Evolutionary conservation across 2,113 vertebrate species (phyloP).

Genomic region (Elachura formosa): DNA sequence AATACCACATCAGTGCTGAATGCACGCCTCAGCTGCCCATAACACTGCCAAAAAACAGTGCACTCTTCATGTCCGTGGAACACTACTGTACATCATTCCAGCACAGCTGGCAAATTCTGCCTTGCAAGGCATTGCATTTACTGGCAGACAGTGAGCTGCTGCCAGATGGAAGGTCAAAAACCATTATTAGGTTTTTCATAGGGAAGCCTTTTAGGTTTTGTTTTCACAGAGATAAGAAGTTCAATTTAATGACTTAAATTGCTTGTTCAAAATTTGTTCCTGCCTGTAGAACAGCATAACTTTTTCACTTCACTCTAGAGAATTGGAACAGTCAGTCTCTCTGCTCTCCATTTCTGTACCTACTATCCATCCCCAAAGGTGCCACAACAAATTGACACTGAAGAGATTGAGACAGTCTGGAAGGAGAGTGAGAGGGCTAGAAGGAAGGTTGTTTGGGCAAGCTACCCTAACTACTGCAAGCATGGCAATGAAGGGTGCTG

Average conservation of each 20-base stretch:
- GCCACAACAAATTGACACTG: neutral
- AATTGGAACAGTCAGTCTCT: neutral
- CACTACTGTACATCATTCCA: neutral
- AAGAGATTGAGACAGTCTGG: neutral
- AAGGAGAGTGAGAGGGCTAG: neutral
- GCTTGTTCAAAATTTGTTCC: neutral
- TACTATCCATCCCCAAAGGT: neutral
- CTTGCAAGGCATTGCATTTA: neutral
- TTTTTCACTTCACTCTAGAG: neutral
- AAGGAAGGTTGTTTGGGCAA: neutral
- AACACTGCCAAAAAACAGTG: neutral
- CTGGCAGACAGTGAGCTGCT: neutral
- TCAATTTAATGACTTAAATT: constrained; percentile 11
- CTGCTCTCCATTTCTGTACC: neutral
- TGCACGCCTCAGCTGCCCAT: rapidly evolving
- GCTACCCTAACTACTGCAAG: neutral
- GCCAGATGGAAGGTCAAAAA: neutral
- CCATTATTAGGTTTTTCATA: neutral
- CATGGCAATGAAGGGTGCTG: neutral
- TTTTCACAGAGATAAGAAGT: neutral
- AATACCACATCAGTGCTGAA: neutral
- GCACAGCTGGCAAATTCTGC: neutral
- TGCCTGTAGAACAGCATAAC: neutral
- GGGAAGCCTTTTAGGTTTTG: neutral
- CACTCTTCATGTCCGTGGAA: neutral